These are phyloP conservation scores for Planococcus citri DNA, from an alignment of 1,140 invertebrate species.

Conservation along the genomic window DNA sequence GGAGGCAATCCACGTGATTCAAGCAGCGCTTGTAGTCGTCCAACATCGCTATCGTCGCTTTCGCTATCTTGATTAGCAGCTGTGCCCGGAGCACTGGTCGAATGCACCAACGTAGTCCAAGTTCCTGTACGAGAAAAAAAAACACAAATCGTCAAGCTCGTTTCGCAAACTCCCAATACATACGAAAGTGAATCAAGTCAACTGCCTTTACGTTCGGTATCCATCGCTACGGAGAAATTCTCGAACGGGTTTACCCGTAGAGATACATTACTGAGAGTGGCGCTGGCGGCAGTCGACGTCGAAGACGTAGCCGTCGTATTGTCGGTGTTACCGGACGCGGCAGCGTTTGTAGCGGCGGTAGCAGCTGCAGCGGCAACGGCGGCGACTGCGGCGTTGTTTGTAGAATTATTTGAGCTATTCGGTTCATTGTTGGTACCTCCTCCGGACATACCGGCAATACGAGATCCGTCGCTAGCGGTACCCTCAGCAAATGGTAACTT, in stretches of 20 bases:
- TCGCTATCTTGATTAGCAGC: slow-evolving; percentile 34
- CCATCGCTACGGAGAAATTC: slow-evolving; percentile 4
- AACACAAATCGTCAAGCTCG: too few species aligned
- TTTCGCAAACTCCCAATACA: background rate
- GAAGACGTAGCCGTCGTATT: slow-evolving; percentile 5
- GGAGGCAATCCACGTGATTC: slow-evolving; percentile 89
- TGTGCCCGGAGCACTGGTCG: background rate
- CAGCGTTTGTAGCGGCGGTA: too few species aligned
- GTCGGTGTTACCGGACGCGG: too few species aligned
- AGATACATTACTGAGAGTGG: background rate
- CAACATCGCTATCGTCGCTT: slow-evolving; percentile 77
- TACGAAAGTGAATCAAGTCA: background rate
- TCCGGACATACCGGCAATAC: slow-evolving; percentile 6
- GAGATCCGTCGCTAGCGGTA: slow-evolving; percentile 15
- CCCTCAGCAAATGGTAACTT: slow-evolving; percentile 9
- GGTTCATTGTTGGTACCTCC: background rate
- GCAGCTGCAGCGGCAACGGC: background rate
- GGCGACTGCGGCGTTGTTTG: background rate
- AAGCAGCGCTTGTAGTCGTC: slow-evolving; percentile 73
- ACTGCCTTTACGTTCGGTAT: slow-evolving; percentile 4
- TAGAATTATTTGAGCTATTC: background rate
- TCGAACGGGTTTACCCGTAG: background rate
- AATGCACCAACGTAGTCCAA: slow-evolving; percentile 11
- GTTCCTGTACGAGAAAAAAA: background rate
- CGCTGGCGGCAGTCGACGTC: slow-evolving; percentile 3